Percentiles rank a stretch among this genome's conserved stretches.
These are phyloP conservation scores for Perdita meconis DNA, from an alignment of 2,888 invertebrate genomes.

Conservation along the genomic window DNA sequence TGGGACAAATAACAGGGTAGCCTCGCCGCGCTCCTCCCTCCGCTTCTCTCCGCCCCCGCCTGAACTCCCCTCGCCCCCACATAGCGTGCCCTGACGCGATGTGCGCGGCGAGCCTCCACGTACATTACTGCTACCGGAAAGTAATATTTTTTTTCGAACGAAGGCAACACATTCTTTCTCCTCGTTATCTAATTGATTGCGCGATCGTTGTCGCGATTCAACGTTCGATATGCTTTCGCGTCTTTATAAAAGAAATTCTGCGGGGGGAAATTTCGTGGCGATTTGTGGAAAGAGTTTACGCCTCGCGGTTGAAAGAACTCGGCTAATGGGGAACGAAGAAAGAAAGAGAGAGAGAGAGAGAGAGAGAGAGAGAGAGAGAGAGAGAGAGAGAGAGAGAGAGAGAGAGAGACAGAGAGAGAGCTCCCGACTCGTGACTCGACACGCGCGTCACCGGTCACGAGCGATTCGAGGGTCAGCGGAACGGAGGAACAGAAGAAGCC, in stretches of 20 bases:
- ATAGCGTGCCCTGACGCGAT: constrained; percentile 40
- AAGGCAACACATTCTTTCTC: constrained; percentile 28
- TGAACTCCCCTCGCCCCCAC: constrained; percentile 7
- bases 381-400: too few species aligned
- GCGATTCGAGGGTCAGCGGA: neutral
- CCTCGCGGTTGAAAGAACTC: too few species aligned
- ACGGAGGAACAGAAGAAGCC: constrained; percentile 24
- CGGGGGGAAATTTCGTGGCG: neutral
- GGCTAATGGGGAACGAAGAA: too few species aligned
- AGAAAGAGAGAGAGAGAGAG: too few species aligned
- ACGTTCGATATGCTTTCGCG: constrained; percentile 1
- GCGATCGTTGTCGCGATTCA: constrained; percentile 31
- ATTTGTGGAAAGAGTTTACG: neutral
- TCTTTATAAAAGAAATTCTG: neutral
- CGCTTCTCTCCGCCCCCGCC: neutral
- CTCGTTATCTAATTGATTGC: constrained; percentile 54
- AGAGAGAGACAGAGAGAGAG: neutral
- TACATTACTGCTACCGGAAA: constrained; percentile 45
- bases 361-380: too few species aligned
- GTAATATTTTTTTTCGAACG: constrained; percentile 46
- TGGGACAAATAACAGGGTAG: constrained; percentile 78
- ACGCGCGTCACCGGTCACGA: constrained; percentile 9
- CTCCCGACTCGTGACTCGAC: constrained; percentile 6
- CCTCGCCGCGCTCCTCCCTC: constrained; percentile 36
- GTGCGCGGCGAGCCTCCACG: constrained; percentile 18